A percentile compares a stretch with the other conserved stretches of the same genome.
phyloP scores from a whole-genome alignment of 2,797 vertebrate species.

The Tamandua tetradactyla region DNA sequence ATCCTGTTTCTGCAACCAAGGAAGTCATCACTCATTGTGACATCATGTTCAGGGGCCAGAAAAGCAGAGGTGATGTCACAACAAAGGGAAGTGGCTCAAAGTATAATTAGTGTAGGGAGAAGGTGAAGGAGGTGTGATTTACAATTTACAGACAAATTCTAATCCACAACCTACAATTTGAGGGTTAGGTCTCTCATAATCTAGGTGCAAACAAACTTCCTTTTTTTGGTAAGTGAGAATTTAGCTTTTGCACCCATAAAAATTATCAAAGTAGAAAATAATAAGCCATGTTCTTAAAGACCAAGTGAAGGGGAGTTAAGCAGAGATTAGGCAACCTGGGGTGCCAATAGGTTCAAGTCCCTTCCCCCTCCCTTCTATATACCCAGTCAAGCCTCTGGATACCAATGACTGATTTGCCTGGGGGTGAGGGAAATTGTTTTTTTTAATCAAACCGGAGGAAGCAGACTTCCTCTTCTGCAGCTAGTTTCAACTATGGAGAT shows the following conservation, averaged over 20 bases:
- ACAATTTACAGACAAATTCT: slow-evolving; percentile 5
- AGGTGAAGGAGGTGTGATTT: background rate
- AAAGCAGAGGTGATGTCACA: slow-evolving; percentile 80
- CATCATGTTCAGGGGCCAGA: slow-evolving; percentile 81
- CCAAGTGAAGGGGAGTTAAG: background rate
- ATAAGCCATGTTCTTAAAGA: slow-evolving; percentile 20
- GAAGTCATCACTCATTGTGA: slow-evolving; percentile 83
- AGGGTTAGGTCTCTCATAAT: slow-evolving; percentile 48
- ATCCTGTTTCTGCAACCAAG: slow-evolving; percentile 81
- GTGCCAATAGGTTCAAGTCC: slow-evolving; percentile 2
- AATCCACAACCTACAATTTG: slow-evolving; percentile 51
- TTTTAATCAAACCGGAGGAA: slow-evolving; percentile 44
- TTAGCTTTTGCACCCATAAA: slow-evolving; percentile 37
- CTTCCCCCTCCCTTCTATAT: background rate
- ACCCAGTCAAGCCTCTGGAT: slow-evolving; percentile 41
- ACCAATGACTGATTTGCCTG: slow-evolving; percentile 29
- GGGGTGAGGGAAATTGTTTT: slow-evolving; percentile 1
- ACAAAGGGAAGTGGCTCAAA: slow-evolving; percentile 57
- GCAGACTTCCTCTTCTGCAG: background rate
- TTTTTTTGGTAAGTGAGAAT: slow-evolving; percentile 59
- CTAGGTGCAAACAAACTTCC: slow-evolving; percentile 56
- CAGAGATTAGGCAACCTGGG: slow-evolving; percentile 24
- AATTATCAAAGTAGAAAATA: slow-evolving; percentile 59
- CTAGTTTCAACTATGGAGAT: slow-evolving; percentile 1
- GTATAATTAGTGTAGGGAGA: background rate